Evolutionary conservation across 2,113 vertebrate species (phyloP), one percentile per base, ranked within the genome.

Genomic region (Pitta sordida): DNA sequence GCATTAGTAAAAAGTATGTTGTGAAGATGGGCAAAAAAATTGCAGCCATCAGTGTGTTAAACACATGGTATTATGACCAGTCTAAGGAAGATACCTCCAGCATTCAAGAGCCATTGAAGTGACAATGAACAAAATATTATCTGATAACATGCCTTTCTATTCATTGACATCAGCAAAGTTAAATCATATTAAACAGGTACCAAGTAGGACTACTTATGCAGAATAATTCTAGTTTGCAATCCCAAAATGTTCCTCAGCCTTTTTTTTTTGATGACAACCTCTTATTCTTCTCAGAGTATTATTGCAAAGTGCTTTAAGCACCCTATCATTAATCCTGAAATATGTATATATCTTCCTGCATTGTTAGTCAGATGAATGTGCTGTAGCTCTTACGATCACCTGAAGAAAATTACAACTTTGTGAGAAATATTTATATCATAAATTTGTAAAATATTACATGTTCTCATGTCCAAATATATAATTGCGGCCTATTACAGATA

Each of bases 291-390:
- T 90, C 29, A 73, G 51, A 93, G 37, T 55, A 80, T 69, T 93
- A 82, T 81, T 83, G 84, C 82, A 92, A 96, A 79, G 74, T 92
- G 36, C 91, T 94, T 89, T 51, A 93, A 91, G 53, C 83, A 96
- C 92, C 91, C 96, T 96, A 95, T 96, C 83, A 96, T 96, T 96
- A 96, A 96, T 96, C 84, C 90, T 95, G 91, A 96, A 93, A 92
- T 91, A 93, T 63, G 91, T 94, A 95, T 94, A 53, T 94, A 90
- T 94, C 94, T 92, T 84, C 91, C 74, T 92, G 67, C 48, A 94
- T 95, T 96, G 89, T 95, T 92, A 95, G 90, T 90, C 88, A 94
- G 81, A 91, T 85, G 81, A 96, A 92, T 83, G 70, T 94, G 81
- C 93, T 77, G 59, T 29, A 92, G 86, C 49, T 96, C 70, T 85